These are phyloP conservation scores for Pontoporia blainvillei DNA, from an alignment of 2,113 vertebrate genomes.

Conservation along the genomic window DNA sequence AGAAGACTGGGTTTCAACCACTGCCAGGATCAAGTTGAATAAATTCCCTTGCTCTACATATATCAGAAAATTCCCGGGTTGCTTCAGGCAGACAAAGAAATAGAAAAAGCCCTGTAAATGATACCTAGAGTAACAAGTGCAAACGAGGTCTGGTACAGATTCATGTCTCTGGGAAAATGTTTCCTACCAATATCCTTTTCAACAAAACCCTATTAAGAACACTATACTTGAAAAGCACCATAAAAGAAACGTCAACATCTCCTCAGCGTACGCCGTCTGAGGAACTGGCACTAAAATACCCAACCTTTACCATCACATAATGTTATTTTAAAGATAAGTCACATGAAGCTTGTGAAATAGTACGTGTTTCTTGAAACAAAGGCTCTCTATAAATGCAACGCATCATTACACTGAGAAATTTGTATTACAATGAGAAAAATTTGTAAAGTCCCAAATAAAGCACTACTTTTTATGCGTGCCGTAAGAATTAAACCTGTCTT, in stretches of 20 bases:
- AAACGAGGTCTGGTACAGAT: slow-evolving; percentile 23
- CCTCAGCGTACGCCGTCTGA: not conserved
- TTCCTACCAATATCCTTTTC: slow-evolving; percentile 36
- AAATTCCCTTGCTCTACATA: not conserved
- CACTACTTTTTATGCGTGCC: not conserved
- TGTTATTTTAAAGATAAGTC: not conserved
- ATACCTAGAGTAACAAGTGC: not conserved
- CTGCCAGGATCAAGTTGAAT: not conserved
- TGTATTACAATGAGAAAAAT: not conserved
- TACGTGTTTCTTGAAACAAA: not conserved
- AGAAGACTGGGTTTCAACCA: not conserved
- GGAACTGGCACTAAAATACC: not conserved
- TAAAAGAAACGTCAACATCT: not conserved
- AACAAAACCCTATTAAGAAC: not conserved
- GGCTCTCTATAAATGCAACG: not conserved
- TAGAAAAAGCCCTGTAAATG: not conserved
- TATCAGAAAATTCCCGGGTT: not conserved
- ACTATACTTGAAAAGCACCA: not conserved
- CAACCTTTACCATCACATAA: not conserved
- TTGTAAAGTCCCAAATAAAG: not conserved
- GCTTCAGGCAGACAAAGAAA: not conserved
- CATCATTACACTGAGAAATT: not conserved
- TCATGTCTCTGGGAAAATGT: slow-evolving; percentile 4
- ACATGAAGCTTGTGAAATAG: not conserved
- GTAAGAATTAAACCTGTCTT: not conserved